Base-by-base conservation (phyloP, 2,888 invertebrate genomes). In the Torymus tubicola region DNA sequence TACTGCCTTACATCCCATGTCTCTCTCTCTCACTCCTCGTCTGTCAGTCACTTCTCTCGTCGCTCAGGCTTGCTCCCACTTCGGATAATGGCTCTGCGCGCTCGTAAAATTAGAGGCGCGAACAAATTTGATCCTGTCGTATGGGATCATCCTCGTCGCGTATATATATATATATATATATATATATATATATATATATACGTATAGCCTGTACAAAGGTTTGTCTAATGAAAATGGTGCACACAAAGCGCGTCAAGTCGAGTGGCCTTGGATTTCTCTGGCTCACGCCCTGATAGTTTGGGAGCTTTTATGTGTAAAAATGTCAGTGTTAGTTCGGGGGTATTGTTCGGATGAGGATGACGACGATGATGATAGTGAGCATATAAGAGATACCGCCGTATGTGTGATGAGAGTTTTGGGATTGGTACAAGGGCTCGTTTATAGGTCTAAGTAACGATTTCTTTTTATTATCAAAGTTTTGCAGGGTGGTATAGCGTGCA, bases 41-140 rank as follows among this genome's bases (percentile, higher is more conserved):
- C 71, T 55, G 76, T 77, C 77, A 72, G 63, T 78, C 73, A 70
- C 73, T 79, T 71, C 83, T 78, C 81, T 63, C 75, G 18, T 67
- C 67, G 58, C 61, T 14, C 80, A 81, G 83, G 82, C 83, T 78
- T 84, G 83, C 86, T 87, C 82, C 88, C 88, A 88, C 89, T 90
- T 88, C 85, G 84, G 85, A 87, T 89, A 90, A 90, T 89, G 88
- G 89, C 89, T 88, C 87, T 84, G 84, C 86, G 85, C 84, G 87
- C 86, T 83, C 88, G 85, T 90, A 90, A 90, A 90, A 90, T 89
- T 89, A 88, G 88, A 89, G 88, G 87, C 88, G 87, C 85, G 87
- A 87, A 89, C 89, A 88, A 90, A 90, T 89, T 90, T 89, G 72
- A 82, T 80, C 31, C 31, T 31, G 31, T 24, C 73, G 21, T 42